Base-by-base conservation (phyloP, 1,140 invertebrate species). In the Drosophila sp. region DNA sequence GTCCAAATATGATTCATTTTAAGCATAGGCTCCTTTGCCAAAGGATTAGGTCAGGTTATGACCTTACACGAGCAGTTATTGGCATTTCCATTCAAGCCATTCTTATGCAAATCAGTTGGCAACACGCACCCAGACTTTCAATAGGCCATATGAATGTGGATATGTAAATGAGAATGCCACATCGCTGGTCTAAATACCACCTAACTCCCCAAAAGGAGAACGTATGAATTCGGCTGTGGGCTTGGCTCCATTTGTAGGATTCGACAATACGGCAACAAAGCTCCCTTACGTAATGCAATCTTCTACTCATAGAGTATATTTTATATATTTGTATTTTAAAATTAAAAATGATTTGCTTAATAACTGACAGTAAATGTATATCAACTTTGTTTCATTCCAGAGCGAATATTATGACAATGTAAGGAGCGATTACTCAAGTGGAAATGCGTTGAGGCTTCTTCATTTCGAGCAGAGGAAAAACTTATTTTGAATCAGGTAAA, bases 51-150 rank as follows among this genome's bases (percentile, higher is more conserved):
- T 48, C 53, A 59, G 46, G 38, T 8, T 7, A 9, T 62, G 57
- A 41, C 56, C 64, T 59, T 61, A 56, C 57, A 62, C 34, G 57
- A 38, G 54, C 54, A 51, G 45, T 32, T 61, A 76, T 78, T 71
- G 75, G 64, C 65, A 75, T 79, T 75, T 76, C 25, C 58, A 4
- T 40, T 65, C 16, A 7, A 58, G 45, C 46, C 81, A 80, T 84
- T 84, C 48, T 56, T 73, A 84, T 84, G 80, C 81, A 84, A 84
- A 84, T 80, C 81, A 77, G 80, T 67, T 53, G 36, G 50, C 46
- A 73, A 84, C 80, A 83, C 80, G 81, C 81, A 84, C 67, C 38
- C 61, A 54, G 64, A 58, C 71, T 84, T 82, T 38, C 76, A 67
- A 76, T 72, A 83, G 79, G 76, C 80, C 72, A 84, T 76, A 83